These are phyloP conservation scores for Echinarachnius parma DNA, from an alignment of 53 echinoderm and acorn worm species.

Conservation along the genomic window DNA sequence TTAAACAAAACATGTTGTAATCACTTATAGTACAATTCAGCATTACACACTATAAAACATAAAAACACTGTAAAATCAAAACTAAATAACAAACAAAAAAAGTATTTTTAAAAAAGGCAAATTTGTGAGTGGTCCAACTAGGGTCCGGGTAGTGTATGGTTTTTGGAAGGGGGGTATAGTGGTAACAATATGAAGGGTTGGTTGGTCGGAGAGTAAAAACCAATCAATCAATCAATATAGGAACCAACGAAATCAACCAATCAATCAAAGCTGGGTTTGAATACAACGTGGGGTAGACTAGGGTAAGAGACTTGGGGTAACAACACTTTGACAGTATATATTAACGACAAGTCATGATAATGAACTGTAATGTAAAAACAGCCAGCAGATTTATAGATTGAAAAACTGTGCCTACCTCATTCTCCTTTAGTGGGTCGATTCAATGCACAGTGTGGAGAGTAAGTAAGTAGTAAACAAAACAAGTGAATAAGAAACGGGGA, in stretches of 20 bases:
- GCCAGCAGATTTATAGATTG: neutral
- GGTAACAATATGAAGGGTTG: conserved; percentile 33
- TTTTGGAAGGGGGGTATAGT: too few relatives aligned
- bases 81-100: too few relatives aligned
- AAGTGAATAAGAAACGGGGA: neutral
- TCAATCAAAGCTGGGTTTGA: conserved; percentile 31
- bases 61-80: too few relatives aligned
- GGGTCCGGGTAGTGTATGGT: conserved; percentile 49
- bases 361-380: conserved; percentile 7
- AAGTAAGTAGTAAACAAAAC: too few relatives aligned
- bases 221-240: conserved; percentile 11
- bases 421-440: conserved; percentile 30
- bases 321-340: conserved; percentile 36
- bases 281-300: conserved; percentile 18
- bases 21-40: too few relatives aligned
- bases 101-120: too few relatives aligned
- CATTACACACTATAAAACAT: too few relatives aligned
- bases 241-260: neutral
- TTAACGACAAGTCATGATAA: too few relatives aligned
- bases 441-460: conserved; percentile 1
- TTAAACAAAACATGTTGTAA: too few relatives aligned
- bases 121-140: conserved; percentile 45
- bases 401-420: conserved; percentile 25
- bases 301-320: conserved; percentile 13
- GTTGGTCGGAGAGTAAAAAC: conserved; percentile 12